These are phyloP conservation scores for Nebria salina DNA, from an alignment of 2,888 invertebrate species.

Conservation along the genomic window DNA sequence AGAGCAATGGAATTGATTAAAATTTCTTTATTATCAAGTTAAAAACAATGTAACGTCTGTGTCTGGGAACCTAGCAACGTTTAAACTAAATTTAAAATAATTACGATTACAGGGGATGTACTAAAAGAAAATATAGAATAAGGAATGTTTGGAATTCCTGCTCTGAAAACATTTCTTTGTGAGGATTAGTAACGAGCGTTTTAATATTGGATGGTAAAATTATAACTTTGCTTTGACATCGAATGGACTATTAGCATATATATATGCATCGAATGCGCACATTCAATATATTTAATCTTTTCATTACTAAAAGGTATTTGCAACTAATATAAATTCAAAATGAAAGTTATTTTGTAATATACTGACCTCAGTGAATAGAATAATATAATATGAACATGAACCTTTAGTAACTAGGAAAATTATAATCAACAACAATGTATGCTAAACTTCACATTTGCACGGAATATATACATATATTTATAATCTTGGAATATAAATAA, in stretches of 20 bases:
- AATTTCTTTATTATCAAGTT: background rate
- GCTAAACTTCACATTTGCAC: no score
- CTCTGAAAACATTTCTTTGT: background rate
- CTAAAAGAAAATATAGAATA: background rate
- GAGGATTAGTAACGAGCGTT: background rate
- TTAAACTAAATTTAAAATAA: background rate
- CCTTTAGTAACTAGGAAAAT: no score
- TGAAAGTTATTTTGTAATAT: no score
- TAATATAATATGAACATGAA: no score
- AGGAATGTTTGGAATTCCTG: background rate
- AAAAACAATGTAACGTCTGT: background rate
- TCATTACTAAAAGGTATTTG: background rate
- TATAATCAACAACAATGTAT: no score
- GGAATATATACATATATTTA: no score
- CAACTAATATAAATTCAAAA: background rate
- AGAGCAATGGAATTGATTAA: background rate
- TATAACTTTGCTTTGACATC: background rate
- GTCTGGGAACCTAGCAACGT: background rate
- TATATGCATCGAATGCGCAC: background rate
- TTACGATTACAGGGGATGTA: background rate
- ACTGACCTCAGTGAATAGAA: no score
- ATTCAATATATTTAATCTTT: background rate
- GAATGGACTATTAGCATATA: background rate
- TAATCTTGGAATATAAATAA: no score
- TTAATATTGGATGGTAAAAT: background rate